These are phyloP conservation scores for Cheilosia grossa DNA, from an alignment of 2,888 invertebrate genomes.

Conservation along the genomic window DNA sequence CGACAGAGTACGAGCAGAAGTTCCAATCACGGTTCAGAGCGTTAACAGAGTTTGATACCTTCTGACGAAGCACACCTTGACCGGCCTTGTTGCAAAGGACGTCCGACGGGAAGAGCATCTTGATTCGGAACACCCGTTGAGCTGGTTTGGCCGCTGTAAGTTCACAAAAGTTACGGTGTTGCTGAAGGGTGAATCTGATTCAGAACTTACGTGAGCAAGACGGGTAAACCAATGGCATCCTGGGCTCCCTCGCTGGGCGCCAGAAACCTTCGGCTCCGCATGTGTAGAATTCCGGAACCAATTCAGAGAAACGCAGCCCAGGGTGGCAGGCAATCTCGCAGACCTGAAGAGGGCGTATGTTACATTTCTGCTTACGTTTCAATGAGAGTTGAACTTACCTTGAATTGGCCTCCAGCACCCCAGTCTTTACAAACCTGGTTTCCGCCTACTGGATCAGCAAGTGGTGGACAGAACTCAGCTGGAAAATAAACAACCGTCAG, in stretches of 20 bases:
- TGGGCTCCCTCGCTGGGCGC: slow-evolving; percentile 93
- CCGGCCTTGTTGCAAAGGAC: slow-evolving; percentile 98
- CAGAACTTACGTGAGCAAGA: slow-evolving; percentile 92
- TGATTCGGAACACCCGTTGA: slow-evolving; percentile 96
- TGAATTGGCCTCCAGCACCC: slow-evolving; percentile 98
- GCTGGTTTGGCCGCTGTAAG: slow-evolving; percentile 91
- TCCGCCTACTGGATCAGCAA: slow-evolving; percentile 95
- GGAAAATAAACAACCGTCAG: not conserved
- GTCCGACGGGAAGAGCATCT: slow-evolving; percentile 98
- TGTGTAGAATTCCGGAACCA: slow-evolving; percentile 97
- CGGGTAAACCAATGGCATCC: slow-evolving; percentile 92
- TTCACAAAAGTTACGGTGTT: not conserved
- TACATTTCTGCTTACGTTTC: not conserved
- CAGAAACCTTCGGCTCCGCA: slow-evolving; percentile 99
- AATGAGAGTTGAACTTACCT: slow-evolving; percentile 81
- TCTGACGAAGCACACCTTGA: slow-evolving; percentile 94
- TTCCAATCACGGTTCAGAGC: slow-evolving; percentile 97
- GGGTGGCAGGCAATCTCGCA: slow-evolving; percentile 95
- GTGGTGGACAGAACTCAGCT: slow-evolving; percentile 96
- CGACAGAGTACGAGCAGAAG: slow-evolving; percentile 95
- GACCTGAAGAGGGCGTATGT: slow-evolving; percentile 83
- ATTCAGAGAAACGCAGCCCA: slow-evolving; percentile 95
- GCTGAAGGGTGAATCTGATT: not conserved
- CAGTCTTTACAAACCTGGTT: slow-evolving; percentile 96
- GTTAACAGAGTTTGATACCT: slow-evolving; percentile 94